phyloP scores from a whole-genome alignment of 2,113 vertebrate species.

The Halichoerus grypus region DNA sequence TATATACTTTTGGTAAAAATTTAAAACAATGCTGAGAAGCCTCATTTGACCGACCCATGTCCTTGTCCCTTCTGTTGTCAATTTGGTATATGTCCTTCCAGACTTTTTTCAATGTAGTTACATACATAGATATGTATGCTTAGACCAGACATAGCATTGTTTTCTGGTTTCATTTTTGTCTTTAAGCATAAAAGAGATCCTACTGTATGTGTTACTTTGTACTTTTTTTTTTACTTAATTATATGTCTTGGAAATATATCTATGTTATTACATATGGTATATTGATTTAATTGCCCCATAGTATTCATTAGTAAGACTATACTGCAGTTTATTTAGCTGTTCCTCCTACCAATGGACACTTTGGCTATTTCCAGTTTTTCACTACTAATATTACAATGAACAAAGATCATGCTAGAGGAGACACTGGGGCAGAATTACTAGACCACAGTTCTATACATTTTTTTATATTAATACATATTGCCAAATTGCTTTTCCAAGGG shows the following conservation, averaged over 20 bases:
- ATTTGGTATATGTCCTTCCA: neutral
- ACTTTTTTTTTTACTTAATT: neutral
- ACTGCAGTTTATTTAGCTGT: neutral
- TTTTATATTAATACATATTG: neutral
- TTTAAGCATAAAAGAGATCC: conserved; percentile 2
- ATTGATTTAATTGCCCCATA: neutral
- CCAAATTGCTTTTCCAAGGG: neutral
- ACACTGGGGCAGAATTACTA: neutral
- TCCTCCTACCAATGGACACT: neutral
- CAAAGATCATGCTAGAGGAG: neutral
- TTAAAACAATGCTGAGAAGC: neutral
- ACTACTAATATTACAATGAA: neutral
- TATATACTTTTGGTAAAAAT: conserved; percentile 15
- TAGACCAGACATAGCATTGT: neutral
- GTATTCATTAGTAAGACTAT: neutral
- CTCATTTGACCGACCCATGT: neutral
- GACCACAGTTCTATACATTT: neutral
- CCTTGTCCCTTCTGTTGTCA: neutral
- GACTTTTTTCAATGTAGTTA: neutral
- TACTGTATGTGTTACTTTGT: neutral
- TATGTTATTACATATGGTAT: neutral
- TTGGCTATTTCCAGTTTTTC: neutral
- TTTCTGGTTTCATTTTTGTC: conserved; percentile 17
- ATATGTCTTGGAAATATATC: neutral
- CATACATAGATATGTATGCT: neutral